A percentile compares a stretch with the other conserved stretches of the same genome.
These are phyloP conservation scores for Apostichopus leukothele DNA, from an alignment of 53 echinoderm and acorn worm genomes.

Conservation along the genomic window DNA sequence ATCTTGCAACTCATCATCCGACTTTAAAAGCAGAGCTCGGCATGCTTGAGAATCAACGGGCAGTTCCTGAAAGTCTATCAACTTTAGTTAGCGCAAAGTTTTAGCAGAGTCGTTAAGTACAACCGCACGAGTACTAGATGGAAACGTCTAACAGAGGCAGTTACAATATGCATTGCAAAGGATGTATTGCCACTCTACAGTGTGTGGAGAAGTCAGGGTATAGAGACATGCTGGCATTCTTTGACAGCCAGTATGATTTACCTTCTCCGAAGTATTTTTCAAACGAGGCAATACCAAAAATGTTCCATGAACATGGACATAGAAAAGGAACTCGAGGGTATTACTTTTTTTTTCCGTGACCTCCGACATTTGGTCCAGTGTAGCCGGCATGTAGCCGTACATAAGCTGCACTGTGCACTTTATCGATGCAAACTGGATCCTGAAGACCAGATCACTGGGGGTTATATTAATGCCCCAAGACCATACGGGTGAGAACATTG, in stretches of 20 bases:
- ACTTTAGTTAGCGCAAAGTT: neutral
- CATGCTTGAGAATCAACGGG: neutral
- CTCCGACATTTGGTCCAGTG: slow-evolving; percentile 32
- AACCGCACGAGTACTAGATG: neutral
- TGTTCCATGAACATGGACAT: neutral
- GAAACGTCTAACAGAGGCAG: neutral
- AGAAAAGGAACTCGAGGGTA: neutral
- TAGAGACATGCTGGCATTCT: neutral
- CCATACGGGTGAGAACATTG: no score
- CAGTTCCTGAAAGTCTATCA: neutral
- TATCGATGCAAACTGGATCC: neutral
- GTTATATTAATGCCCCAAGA: no score
- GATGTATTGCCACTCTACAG: neutral
- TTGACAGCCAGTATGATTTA: neutral
- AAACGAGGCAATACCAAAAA: neutral
- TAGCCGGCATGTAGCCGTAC: neutral
- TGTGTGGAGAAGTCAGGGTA: neutral
- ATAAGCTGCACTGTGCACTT: slow-evolving; percentile 24
- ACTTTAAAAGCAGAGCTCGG: neutral
- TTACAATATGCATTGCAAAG: slow-evolving; percentile 6
- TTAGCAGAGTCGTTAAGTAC: neutral
- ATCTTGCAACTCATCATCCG: neutral
- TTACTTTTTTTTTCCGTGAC: neutral
- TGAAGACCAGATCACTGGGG: no score
- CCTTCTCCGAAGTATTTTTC: slow-evolving; percentile 17